Conservation (phyloP, 2,113 vertebrate genomes). For the Ammodramus savannarum region DNA sequence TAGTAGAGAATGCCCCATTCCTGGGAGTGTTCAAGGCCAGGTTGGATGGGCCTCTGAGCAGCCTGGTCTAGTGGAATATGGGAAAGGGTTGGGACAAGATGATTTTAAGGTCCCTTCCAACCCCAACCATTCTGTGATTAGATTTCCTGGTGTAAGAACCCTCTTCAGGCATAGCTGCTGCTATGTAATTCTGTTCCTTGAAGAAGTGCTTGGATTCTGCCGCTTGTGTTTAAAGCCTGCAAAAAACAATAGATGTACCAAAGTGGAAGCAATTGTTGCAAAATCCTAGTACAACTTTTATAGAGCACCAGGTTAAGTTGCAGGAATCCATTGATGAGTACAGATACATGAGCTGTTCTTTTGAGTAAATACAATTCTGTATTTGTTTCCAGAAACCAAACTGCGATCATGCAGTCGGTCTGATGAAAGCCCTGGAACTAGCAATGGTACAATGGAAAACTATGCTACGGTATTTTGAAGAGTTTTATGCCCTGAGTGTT, state of each 20-base stretch:
- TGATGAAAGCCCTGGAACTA: constrained; percentile 74
- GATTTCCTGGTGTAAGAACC: background rate
- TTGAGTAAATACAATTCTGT: background rate
- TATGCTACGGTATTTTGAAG: constrained; percentile 66
- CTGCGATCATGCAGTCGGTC: constrained; percentile 56
- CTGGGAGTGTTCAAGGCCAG: background rate
- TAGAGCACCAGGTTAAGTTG: background rate
- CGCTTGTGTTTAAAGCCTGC: background rate
- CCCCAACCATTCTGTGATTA: background rate
- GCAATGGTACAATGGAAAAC: constrained; percentile 74
- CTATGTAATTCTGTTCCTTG: background rate
- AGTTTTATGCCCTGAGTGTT: constrained; percentile 71
- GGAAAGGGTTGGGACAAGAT: background rate
- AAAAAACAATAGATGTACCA: background rate
- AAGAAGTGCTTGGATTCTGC: background rate
- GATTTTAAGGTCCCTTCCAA: background rate
- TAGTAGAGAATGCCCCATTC: background rate
- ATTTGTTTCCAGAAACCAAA: constrained; percentile 70
- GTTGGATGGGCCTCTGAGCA: background rate
- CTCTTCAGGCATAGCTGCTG: background rate
- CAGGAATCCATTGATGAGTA: background rate
- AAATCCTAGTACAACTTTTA: background rate
- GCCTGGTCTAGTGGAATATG: background rate
- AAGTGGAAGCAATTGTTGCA: background rate
- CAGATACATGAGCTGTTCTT: background rate